Evolutionary conservation across 2,797 vertebrate species (phyloP).

Genomic region (Fundulus diaphanus): DNA sequence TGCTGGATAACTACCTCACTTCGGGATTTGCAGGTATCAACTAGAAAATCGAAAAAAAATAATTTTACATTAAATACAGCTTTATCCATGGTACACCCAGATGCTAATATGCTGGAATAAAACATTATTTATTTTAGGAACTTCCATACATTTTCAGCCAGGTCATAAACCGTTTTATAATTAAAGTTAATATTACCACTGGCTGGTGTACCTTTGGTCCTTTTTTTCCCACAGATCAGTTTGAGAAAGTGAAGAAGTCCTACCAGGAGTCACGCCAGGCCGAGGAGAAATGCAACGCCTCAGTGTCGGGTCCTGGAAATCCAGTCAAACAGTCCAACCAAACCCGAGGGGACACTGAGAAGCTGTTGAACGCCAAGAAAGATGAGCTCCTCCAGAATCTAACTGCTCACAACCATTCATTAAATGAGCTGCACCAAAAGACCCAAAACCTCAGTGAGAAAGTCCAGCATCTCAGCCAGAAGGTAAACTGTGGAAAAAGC

Average conservation of each 20-base stretch:
- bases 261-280: slow-evolving; percentile 75
- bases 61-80: neutral
- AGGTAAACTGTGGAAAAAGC: slow-evolving; percentile 60
- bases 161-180: neutral
- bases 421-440: slow-evolving; percentile 80
- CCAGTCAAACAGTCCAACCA: slow-evolving; percentile 71
- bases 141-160: neutral
- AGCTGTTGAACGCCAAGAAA: slow-evolving; percentile 61
- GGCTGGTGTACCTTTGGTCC: neutral
- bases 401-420: slow-evolving; percentile 76
- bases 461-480: slow-evolving; percentile 77
- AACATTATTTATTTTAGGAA: too few species aligned
- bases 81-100: neutral
- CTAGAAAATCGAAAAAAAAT: neutral
- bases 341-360: slow-evolving; percentile 48
- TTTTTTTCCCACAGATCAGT: slow-evolving; percentile 79
- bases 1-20: slow-evolving; percentile 66
- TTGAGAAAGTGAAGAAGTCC: slow-evolving; percentile 77
- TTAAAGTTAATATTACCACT: neutral
- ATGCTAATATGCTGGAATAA: too few species aligned
- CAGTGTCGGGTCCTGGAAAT: slow-evolving; percentile 69
- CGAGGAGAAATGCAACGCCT: slow-evolving; percentile 68
- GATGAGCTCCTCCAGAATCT: slow-evolving; percentile 63
- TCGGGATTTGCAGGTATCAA: slow-evolving; percentile 81
- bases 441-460: slow-evolving; percentile 65